phyloP scores from a whole-genome alignment of 2,113 vertebrate species.

The Silurus glanis region DNA sequence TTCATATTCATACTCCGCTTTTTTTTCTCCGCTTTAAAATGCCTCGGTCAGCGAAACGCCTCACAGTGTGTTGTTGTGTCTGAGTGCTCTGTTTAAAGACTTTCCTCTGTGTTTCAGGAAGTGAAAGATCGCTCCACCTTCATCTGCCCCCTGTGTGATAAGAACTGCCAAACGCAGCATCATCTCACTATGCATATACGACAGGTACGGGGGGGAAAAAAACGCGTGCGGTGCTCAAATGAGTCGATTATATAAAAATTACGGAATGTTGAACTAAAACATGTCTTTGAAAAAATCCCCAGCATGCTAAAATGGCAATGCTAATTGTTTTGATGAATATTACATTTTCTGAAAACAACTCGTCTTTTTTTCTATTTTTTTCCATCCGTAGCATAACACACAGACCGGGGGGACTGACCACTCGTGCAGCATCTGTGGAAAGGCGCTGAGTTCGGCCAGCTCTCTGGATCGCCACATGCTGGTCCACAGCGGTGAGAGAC shows the following conservation, averaged over 20 bases:
- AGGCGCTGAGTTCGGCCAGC: constrained; percentile 95
- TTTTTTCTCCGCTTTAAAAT: neutral
- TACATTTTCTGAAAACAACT: neutral
- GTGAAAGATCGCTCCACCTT: constrained; percentile 86
- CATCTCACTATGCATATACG: constrained; percentile 97
- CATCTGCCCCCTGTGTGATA: constrained; percentile 91
- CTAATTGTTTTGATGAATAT: neutral
- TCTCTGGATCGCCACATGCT: constrained; percentile 98
- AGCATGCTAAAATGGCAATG: neutral
- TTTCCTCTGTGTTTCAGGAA: constrained; percentile 74
- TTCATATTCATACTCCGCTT: too few species aligned
- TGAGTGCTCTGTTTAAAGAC: constrained; percentile 9
- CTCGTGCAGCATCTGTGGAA: constrained; percentile 98
- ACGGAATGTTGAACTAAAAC: too few species aligned
- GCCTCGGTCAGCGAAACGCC: neutral
- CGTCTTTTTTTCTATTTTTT: neutral
- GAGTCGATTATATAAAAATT: neutral
- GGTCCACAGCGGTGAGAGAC: constrained; percentile 96
- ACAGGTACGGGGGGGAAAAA: constrained; percentile 76
- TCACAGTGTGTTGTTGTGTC: neutral
- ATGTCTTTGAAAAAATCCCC: too few species aligned
- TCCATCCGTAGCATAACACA: constrained; percentile 83
- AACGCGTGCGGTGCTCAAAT: neutral
- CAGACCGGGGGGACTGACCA: constrained; percentile 91
- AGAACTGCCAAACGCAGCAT: constrained; percentile 89